Evolutionary conservation across 2,888 invertebrate species (phyloP).

Genomic region (Lapara coniferarum): DNA sequence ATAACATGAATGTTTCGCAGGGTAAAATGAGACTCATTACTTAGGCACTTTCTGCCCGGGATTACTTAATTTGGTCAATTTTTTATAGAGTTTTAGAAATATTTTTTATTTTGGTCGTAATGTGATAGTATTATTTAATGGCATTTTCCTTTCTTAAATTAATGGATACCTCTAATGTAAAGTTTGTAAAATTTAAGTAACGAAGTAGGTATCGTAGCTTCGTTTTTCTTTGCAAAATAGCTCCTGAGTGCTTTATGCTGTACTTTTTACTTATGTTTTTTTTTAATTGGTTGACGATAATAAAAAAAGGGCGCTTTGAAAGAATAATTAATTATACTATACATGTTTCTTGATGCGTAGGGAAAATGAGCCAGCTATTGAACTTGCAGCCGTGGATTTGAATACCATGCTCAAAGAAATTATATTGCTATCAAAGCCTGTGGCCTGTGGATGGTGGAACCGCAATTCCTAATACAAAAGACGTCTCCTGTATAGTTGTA

Average conservation of each 20-base stretch:
- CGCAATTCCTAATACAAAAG: no score
- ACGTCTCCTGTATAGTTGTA: no score
- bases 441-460: no score
- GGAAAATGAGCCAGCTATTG: no score
- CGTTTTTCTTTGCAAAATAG: not conserved
- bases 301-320: not conserved
- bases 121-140: not conserved
- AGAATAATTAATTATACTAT: no score
- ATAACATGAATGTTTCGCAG: conserved; percentile 39
- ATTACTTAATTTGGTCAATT: conserved; percentile 21
- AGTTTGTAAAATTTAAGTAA: conserved; percentile 7
- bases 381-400: not conserved
- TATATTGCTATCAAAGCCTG: no score
- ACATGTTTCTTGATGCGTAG: no score
- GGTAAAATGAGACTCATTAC: conserved; percentile 45
- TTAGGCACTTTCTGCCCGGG: conserved; percentile 26
- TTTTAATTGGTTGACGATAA: not conserved
- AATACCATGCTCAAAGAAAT: not conserved
- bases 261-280: not conserved
- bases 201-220: not conserved
- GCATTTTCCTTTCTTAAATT: not conserved
- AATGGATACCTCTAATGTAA: conserved; percentile 1
- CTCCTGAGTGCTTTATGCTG: not conserved
- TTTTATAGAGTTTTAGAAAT: conserved; percentile 18
- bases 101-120: not conserved